Base-by-base conservation (phyloP, 2,888 invertebrate species). In the Yponomeuta plumbellus region DNA sequence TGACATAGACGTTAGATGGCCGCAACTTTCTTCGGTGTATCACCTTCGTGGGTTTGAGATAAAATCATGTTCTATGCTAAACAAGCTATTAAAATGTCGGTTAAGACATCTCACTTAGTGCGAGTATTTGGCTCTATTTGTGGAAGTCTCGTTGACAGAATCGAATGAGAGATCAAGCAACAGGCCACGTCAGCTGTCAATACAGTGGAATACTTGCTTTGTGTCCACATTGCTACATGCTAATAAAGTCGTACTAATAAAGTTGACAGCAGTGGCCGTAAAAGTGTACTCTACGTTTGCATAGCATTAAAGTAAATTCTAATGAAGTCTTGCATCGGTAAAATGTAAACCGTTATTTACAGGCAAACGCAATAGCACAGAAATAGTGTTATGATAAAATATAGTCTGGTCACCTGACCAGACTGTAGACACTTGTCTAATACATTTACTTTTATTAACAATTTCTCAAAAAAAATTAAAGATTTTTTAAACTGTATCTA, bases 1-100 rank as follows among this genome's bases (percentile, higher is more conserved):
- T 52, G 44, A 52, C 44, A 52, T 17, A 52, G 44, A 52, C 44
- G 44, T 52, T 13, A 1, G 44, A 52, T 52, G 13, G 17, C 3
- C 44, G 13, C 76, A 56, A 63, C 66, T 66, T 63, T 63, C 56
- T 63, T 62, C 58, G n/a, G 23, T 44, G 34, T 34, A n/a, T 61
- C 21, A 21, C 6, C 20, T 57, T n/a, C 8, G 57, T n/a, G 3
- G 8, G 11, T 58, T 58, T 23, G 22, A 59, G 59, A 59, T 23
- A 17, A 52, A 52, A 52, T 52, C 44, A 6, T 3, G 44, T 52
- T 52, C 44, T 17, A 52, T 0, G 13, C 17, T 52, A 17, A 17
- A 52, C 44, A 13, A 17, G 44, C 17, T 52, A 17, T 52, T 52
- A 17, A 52, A 52, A 52, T 52, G 44, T 52, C 44, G 17, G 17